These are phyloP conservation scores for Aldabrachelys gigantea DNA, from an alignment of 2,113 vertebrate genomes.

Conservation along the genomic window DNA sequence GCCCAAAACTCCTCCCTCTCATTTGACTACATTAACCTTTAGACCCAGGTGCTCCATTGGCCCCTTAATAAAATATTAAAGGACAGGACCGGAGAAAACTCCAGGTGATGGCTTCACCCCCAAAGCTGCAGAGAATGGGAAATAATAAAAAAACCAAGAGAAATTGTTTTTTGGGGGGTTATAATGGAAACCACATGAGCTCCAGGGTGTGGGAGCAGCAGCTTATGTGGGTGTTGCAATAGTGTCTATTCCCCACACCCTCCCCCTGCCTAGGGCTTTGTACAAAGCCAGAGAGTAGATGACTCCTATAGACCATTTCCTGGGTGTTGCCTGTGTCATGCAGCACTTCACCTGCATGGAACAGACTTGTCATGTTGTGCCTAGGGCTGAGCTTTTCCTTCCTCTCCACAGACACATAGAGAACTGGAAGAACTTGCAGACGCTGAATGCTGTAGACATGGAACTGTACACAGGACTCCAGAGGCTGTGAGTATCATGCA, in stretches of 20 bases:
- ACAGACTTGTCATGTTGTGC: background rate
- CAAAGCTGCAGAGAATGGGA: background rate
- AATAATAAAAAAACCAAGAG: background rate
- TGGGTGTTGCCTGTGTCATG: background rate
- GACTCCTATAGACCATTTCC: fast-evolving
- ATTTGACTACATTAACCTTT: background rate
- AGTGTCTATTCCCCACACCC: background rate
- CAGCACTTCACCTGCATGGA: background rate
- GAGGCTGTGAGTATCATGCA: conserved; percentile 90
- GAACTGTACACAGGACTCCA: conserved; percentile 97
- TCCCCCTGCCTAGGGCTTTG: background rate
- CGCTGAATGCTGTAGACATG: conserved; percentile 96
- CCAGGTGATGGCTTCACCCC: background rate
- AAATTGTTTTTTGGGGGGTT: background rate
- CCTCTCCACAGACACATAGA: conserved; percentile 92
- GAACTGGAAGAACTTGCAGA: conserved; percentile 95
- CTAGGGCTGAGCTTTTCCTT: conserved; percentile 25
- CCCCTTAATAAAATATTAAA: background rate
- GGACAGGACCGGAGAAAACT: background rate
- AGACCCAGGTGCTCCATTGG: background rate
- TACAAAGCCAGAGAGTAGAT: background rate
- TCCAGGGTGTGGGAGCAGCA: background rate
- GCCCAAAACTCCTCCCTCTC: background rate
- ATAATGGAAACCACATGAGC: fast-evolving
- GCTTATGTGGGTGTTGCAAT: background rate